Base-by-base conservation (phyloP, 2,888 invertebrate species). In the Andrena minutula region DNA sequence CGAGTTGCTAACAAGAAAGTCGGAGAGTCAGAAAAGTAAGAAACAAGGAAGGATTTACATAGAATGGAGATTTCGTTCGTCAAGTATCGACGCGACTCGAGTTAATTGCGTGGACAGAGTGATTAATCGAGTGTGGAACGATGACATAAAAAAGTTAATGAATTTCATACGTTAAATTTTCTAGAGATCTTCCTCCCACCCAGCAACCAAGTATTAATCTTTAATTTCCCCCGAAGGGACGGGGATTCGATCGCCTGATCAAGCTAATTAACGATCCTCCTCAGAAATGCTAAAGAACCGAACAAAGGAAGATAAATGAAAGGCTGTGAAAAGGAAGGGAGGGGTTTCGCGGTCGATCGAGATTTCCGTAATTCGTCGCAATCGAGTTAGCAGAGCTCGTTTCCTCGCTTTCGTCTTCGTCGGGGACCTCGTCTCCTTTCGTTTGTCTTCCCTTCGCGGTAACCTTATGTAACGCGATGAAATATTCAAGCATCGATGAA, bases 401-500 rank as follows among this genome's bases (percentile, higher is more conserved):
- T 41, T 53, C 23, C 26, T 49, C 23, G 26, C 63, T 74, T 65
- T 53, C 68, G 23, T 41, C 41, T 41, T 41, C 12, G 49, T 28
- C 20, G 8, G 41, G 23, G 26, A 35, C 47, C 61, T 64, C 56
- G 30, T 71, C 51, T 71, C 56, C n/a, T 66, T 53, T 68, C 68
- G 75, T 72, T 83, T 75, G 83, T 82, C 83, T 78, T 64, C 64
- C 51, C 26, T n/a, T 2, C 69, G 20, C 30, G 20, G 64, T 10
- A 75, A 75, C 68, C 56, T 35, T 32, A 12, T 70, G 58, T 49
- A 74, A 64, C 73, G 35, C 65, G 72, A 77, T 84, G 84, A 84
- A 81, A 77, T 84, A 84, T 84, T 84, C 84, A 84, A 70, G 32
- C 64, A 53, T 68, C 77, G 73, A 84, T 84, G 84, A 77, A 71